These are phyloP conservation scores for Sarcophaga bullata DNA, from an alignment of 1,140 invertebrate species.

Conservation along the genomic window DNA sequence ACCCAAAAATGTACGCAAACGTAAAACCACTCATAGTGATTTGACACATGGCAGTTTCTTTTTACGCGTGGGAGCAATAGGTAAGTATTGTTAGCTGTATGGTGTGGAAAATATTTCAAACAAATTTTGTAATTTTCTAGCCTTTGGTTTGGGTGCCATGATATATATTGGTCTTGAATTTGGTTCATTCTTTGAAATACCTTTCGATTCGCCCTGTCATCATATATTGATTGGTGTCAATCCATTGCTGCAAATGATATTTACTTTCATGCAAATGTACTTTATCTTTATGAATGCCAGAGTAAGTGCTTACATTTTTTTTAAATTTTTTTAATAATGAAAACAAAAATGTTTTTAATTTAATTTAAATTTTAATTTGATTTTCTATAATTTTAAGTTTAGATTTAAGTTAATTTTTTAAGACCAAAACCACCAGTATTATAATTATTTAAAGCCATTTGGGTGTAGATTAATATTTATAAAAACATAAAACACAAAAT, in stretches of 20 bases:
- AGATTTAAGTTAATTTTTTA: constrained; percentile 22
- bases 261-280: constrained; percentile 99
- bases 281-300: constrained; percentile 99
- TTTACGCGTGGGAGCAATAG: constrained; percentile 93
- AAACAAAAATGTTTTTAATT: neutral
- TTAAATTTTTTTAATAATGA: constrained; percentile 6
- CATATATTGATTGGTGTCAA: constrained; percentile 90
- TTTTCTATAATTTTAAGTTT: constrained; percentile 19
- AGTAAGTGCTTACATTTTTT: constrained; percentile 72
- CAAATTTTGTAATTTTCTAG: constrained; percentile 69
- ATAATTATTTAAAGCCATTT: constrained; percentile 43
- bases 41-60: constrained; percentile 96
- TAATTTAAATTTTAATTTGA: neutral
- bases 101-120: neutral
- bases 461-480: constrained; percentile 28
- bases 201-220: constrained; percentile 87
- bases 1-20: constrained; percentile 75
- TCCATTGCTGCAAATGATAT: constrained; percentile 93
- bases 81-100: constrained; percentile 68
- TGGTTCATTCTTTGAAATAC: constrained; percentile 92
- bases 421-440: neutral
- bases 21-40: constrained; percentile 92
- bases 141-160: constrained; percentile 96
- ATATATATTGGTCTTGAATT: constrained; percentile 96
- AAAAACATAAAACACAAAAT: constrained; percentile 9